Evolutionary conservation across 2,888 invertebrate genomes (phyloP).

Genomic region (Rhopalosiphum nymphaeae): DNA sequence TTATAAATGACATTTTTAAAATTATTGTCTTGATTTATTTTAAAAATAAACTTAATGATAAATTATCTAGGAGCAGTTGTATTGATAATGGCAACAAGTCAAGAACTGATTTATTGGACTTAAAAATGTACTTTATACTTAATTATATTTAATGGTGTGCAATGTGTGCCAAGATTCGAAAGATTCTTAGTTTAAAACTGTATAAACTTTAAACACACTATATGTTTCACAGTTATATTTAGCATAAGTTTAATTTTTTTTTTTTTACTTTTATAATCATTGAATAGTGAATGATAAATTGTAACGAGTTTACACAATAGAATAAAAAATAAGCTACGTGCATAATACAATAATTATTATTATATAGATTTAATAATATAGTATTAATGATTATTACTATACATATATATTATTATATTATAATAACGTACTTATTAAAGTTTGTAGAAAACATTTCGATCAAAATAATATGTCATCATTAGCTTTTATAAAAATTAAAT

Average conservation of each 20-base stretch:
- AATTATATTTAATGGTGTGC: neutral
- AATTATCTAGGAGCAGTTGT: neutral
- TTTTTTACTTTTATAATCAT: neutral
- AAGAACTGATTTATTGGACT: neutral
- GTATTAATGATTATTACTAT: neutral
- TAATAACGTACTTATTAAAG: neutral
- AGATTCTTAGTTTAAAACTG: neutral
- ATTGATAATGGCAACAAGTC: neutral
- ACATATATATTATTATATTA: neutral
- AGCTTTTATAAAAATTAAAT: neutral
- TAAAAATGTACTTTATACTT: neutral
- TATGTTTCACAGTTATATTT: neutral
- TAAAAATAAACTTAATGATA: neutral
- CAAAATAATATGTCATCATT: neutral
- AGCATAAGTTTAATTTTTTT: neutral
- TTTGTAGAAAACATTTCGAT: neutral
- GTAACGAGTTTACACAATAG: neutral
- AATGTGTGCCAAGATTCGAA: neutral
- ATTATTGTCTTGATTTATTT: neutral
- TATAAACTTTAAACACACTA: neutral
- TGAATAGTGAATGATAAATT: neutral
- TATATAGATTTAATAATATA: neutral
- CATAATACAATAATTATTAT: neutral
- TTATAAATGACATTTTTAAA: neutral
- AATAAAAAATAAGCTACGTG: neutral